Evolutionary conservation across 30 jellyfish, hydroid and myxozoan species (phyloP).

Genomic region (Rhopilema esculentum): DNA sequence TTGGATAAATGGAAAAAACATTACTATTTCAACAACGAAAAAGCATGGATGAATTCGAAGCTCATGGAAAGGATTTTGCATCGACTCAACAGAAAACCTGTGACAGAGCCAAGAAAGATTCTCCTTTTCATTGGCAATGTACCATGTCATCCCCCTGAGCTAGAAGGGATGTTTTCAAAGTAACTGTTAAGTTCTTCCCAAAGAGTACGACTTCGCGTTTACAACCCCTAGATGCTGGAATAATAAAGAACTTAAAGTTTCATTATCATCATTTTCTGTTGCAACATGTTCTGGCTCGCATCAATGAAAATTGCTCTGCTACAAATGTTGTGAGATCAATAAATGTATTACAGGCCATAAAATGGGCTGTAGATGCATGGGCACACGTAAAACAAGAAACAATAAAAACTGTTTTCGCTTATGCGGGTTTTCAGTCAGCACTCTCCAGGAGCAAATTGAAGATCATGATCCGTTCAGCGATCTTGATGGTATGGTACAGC

Average conservation of each 20-base stretch:
- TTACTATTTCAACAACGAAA: slow-evolving; percentile 38
- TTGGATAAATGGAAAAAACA: too few relatives aligned
- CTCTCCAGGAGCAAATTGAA: background rate
- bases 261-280: too few relatives aligned
- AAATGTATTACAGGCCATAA: too few relatives aligned
- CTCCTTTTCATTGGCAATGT: slow-evolving; percentile 74
- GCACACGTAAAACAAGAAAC: background rate
- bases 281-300: too few relatives aligned
- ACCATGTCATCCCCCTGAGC: slow-evolving; percentile 73
- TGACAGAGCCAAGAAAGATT: background rate
- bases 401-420: background rate
- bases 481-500: background rate
- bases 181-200: slow-evolving; percentile 45
- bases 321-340: too few relatives aligned
- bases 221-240: slow-evolving; percentile 72
- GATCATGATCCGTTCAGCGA: background rate
- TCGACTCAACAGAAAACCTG: slow-evolving; percentile 27
- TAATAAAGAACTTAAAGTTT: slow-evolving; percentile 14
- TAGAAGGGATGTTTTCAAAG: slow-evolving; percentile 18
- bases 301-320: too few relatives aligned
- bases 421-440: background rate
- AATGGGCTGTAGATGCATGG: background rate
- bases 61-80: slow-evolving; percentile 47
- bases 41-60: slow-evolving; percentile 75
- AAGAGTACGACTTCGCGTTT: slow-evolving; percentile 57